A percentile compares a stretch with the other conserved stretches of the same genome.
phyloP scores from a whole-genome alignment of 1,140 invertebrate species.

The Zaprionus camerounensis region DNA sequence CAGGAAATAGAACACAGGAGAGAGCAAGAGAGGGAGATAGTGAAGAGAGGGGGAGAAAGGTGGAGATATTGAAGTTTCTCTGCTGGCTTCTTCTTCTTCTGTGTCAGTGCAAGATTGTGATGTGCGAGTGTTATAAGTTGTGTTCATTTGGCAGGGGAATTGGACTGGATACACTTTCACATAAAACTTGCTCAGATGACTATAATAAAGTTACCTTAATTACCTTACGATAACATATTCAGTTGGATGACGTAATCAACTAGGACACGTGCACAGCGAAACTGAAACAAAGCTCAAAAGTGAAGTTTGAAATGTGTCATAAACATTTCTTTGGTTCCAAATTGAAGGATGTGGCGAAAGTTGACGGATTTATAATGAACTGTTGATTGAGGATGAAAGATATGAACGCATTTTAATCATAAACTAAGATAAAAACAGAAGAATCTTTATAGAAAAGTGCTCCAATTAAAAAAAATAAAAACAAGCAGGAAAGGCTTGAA shows the following conservation, averaged over 20 bases:
- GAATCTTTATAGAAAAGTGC: too few species aligned
- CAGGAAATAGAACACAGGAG: slow-evolving; percentile 19
- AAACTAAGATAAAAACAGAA: background rate
- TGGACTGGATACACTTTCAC: slow-evolving; percentile 2
- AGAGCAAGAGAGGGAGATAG: background rate
- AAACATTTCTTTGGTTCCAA: background rate
- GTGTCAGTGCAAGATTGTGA: slow-evolving; percentile 44
- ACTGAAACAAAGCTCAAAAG: slow-evolving; percentile 11
- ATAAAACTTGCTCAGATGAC: slow-evolving; percentile 10
- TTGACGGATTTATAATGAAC: background rate
- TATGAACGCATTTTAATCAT: background rate
- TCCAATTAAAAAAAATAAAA: too few species aligned
- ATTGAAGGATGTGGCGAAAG: background rate
- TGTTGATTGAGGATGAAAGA: background rate
- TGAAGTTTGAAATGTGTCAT: slow-evolving; percentile 11
- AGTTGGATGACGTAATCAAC: slow-evolving; percentile 36
- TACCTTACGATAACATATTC: slow-evolving; percentile 40
- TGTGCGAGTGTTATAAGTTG: slow-evolving; percentile 51
- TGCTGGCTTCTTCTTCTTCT: slow-evolving; percentile 12
- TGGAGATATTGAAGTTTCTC: slow-evolving; percentile 12
- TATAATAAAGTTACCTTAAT: slow-evolving; percentile 54
- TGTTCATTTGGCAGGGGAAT: slow-evolving; percentile 36
- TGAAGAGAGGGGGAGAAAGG: background rate
- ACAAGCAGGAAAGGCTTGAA: too few species aligned
- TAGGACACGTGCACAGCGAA: background rate